A percentile compares a stretch with the other conserved stretches of the same genome.
Evolutionary conservation across 2,113 vertebrate species (phyloP).

Genomic region (Gallinago jamesoni): DNA sequence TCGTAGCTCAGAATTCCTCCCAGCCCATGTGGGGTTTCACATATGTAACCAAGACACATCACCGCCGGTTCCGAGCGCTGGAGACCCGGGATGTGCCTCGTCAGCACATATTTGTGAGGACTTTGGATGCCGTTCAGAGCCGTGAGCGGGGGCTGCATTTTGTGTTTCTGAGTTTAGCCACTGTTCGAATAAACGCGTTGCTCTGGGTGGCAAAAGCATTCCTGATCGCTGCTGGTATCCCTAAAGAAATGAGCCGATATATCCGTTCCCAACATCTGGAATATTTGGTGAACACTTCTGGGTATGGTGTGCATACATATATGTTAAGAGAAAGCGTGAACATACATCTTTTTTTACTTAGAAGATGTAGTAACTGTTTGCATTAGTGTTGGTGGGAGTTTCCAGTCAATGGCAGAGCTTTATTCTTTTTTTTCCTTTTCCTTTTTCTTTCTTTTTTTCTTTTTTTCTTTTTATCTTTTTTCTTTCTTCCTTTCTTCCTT

Average conservation of each 20-base stretch:
- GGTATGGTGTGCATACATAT: not conserved
- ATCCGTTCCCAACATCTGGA: not conserved
- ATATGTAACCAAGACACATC: not conserved
- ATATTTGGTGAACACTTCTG: not conserved
- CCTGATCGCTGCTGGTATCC: not conserved
- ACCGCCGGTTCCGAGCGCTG: not conserved
- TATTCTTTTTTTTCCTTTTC: no score
- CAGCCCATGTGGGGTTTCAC: not conserved
- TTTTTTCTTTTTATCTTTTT: no score
- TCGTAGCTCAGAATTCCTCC: not conserved
- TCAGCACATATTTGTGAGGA: not conserved
- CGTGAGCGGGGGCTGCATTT: not conserved
- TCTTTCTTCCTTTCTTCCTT: not conserved
- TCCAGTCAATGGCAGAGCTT: not conserved
- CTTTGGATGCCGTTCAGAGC: not conserved
- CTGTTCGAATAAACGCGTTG: not conserved
- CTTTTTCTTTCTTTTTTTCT: not conserved
- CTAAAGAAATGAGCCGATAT: not conserved
- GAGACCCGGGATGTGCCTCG: fast-evolving
- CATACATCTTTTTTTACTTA: not conserved
- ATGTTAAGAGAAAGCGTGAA: not conserved
- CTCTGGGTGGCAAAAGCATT: not conserved
- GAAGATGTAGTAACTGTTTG: not conserved
- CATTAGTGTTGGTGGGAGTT: not conserved
- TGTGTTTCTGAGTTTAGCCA: not conserved